A percentile compares a stretch with the other conserved stretches of the same genome.
Evolutionary conservation across 2,797 vertebrate species (phyloP).

Genomic region (Limnodromus scolopaceus): DNA sequence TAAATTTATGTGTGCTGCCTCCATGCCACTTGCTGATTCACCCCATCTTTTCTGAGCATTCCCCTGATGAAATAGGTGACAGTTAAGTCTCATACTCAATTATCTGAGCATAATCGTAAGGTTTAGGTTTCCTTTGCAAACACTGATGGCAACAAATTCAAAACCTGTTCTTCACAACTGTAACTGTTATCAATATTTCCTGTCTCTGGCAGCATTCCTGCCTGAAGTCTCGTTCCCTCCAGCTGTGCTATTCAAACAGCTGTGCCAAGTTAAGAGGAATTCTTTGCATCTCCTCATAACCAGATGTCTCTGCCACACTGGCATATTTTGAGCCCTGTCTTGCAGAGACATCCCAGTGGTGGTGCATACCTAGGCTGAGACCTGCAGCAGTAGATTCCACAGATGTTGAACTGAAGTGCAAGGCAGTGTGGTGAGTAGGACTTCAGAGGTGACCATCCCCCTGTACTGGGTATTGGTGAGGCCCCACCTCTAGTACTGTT

Average conservation of each 20-base stretch:
- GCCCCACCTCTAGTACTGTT: too few species aligned
- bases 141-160: background rate
- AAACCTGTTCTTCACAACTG: background rate
- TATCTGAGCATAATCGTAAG: background rate
- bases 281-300: background rate
- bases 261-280: background rate
- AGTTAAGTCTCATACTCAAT: background rate
- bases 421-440: background rate
- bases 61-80: background rate
- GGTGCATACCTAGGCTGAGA: background rate
- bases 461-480: too few species aligned
- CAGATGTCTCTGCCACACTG: rapidly evolving
- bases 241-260: background rate
- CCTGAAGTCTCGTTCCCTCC: background rate
- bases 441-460: too few species aligned
- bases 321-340: background rate
- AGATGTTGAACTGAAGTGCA: background rate
- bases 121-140: background rate
- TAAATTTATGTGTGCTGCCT: background rate
- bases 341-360: background rate
- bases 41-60: background rate
- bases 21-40: background rate
- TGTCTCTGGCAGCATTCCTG: background rate
- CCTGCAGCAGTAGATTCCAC: background rate
- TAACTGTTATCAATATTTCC: background rate